Conservation (phyloP, 2,113 vertebrate species). For the Glaucidium brasilianum region DNA sequence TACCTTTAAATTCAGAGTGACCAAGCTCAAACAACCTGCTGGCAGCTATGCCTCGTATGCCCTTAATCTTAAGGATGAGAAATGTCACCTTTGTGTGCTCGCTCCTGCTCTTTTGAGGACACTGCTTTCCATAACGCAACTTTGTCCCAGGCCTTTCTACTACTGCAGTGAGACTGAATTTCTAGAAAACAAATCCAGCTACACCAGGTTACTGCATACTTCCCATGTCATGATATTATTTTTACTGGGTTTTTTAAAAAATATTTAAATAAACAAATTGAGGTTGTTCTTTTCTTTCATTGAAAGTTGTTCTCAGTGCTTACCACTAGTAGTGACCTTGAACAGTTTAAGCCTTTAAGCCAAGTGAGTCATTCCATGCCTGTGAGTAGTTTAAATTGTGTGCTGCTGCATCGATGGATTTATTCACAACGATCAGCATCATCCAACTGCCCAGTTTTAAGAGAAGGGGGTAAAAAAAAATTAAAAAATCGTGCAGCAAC, state of each 20-base stretch:
- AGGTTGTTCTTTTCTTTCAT: background rate
- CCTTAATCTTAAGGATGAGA: background rate
- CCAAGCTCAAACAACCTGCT: background rate
- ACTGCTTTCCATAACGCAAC: background rate
- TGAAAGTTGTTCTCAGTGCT: background rate
- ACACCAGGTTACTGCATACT: background rate
- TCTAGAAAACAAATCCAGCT: background rate
- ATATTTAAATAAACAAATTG: background rate
- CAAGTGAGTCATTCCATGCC: background rate
- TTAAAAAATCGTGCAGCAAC: no score
- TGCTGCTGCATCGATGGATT: background rate
- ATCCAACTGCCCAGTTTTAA: background rate
- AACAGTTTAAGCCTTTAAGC: background rate
- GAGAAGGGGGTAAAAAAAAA: background rate
- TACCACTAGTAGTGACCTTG: background rate
- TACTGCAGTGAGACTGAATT: background rate
- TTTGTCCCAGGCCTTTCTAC: background rate
- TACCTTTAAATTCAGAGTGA: background rate
- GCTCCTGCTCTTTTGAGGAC: background rate
- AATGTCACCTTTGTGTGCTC: background rate
- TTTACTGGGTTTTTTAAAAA: background rate
- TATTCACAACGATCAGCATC: background rate
- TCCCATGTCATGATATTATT: background rate
- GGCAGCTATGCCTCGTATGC: background rate
- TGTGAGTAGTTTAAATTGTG: background rate